phyloP scores from a whole-genome alignment of 2,797 vertebrate genomes.

The Phrynocephalus guinanensis region DNA sequence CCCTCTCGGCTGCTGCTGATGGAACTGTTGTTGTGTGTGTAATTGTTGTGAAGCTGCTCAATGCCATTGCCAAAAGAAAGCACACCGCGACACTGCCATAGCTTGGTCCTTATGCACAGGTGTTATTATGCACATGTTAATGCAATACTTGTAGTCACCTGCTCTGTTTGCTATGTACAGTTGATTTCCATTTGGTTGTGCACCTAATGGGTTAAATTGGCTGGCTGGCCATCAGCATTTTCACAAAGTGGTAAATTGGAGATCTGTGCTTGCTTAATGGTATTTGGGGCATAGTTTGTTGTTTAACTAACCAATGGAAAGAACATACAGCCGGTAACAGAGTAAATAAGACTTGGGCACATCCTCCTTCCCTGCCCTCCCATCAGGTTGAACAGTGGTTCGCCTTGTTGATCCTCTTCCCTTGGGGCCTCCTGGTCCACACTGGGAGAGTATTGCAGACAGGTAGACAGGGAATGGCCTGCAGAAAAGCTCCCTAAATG shows the following conservation, averaged over 20 bases:
- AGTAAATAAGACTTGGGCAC: slow-evolving; percentile 25
- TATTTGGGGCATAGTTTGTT: not conserved
- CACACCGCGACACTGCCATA: slow-evolving; percentile 47
- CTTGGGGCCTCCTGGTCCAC: not conserved
- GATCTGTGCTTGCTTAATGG: slow-evolving; percentile 15
- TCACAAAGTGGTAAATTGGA: slow-evolving; percentile 59
- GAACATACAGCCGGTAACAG: slow-evolving; percentile 67
- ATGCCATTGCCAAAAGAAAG: slow-evolving; percentile 59
- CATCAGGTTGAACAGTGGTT: not conserved
- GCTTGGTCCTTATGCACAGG: slow-evolving; percentile 58
- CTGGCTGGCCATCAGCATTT: slow-evolving; percentile 64
- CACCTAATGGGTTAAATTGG: slow-evolving; percentile 57
- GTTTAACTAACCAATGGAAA: slow-evolving; percentile 55
- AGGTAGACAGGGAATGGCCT: not conserved
- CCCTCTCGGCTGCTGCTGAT: slow-evolving; percentile 49
- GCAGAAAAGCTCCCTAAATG: slow-evolving; percentile 50
- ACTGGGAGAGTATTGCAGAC: not conserved
- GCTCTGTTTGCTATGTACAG: slow-evolving; percentile 68
- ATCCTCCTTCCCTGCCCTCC: not conserved
- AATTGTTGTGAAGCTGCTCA: slow-evolving; percentile 55
- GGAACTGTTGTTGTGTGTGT: slow-evolving; percentile 44
- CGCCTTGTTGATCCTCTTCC: not conserved
- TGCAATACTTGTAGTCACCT: slow-evolving; percentile 61
- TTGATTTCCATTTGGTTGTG: slow-evolving; percentile 66
- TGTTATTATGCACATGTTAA: slow-evolving; percentile 62